phyloP scores from a whole-genome alignment of 2,797 vertebrate genomes.

The Epinephelus awoara region DNA sequence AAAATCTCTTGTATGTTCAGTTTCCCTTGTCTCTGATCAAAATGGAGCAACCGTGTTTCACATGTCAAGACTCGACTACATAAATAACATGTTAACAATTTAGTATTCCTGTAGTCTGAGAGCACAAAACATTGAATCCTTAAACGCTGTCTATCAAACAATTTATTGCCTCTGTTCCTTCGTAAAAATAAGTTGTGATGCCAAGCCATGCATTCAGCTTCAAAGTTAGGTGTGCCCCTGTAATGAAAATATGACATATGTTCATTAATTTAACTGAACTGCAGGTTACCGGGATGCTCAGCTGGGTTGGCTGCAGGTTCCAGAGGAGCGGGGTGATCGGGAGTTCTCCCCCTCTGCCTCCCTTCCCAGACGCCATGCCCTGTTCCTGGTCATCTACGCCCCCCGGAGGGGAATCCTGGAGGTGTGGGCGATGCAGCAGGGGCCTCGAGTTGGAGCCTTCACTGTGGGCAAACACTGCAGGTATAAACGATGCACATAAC shows the following conservation, averaged over 20 bases:
- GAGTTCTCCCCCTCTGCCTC: slow-evolving; percentile 88
- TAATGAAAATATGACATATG: neutral
- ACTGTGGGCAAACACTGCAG: slow-evolving; percentile 98
- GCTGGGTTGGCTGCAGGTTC: slow-evolving; percentile 95
- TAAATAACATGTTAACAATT: too few species aligned
- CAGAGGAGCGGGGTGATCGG: slow-evolving; percentile 92
- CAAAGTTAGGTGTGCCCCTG: neutral
- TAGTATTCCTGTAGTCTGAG: too few species aligned
- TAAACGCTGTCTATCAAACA: neutral
- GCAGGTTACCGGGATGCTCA: slow-evolving; percentile 98
- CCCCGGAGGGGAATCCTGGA: slow-evolving; percentile 96
- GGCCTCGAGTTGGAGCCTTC: slow-evolving; percentile 95
- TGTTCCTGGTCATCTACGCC: slow-evolving; percentile 97
- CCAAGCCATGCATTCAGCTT: neutral
- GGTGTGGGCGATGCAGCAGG: slow-evolving; percentile 97
- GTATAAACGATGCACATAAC: slow-evolving; percentile 72
- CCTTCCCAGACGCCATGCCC: slow-evolving; percentile 92
- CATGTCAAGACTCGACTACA: too few species aligned
- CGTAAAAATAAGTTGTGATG: neutral
- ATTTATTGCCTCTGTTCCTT: neutral
- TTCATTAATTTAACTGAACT: neutral
- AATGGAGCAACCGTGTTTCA: too few species aligned
- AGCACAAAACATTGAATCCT: neutral
- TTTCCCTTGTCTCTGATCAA: too few species aligned
- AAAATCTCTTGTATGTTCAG: too few species aligned